Percentiles rank a stretch among this genome's conserved stretches.
These are phyloP conservation scores for Hyperoplus immaculatus DNA, from an alignment of 2,797 vertebrate species.

Conservation along the genomic window DNA sequence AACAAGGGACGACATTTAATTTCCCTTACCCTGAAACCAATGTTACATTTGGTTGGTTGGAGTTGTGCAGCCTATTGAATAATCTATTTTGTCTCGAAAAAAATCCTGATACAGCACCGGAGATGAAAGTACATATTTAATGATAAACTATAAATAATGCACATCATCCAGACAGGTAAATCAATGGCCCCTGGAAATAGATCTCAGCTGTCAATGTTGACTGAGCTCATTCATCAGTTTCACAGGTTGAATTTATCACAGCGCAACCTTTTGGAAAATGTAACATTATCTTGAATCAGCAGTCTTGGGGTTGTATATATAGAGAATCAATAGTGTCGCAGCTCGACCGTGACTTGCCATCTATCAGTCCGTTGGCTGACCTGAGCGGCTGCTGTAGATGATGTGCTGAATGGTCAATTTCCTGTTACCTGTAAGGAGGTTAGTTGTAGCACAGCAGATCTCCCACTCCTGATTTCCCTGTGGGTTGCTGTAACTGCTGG, in stretches of 20 bases:
- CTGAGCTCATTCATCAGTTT: constrained; percentile 52
- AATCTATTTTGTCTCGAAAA: constrained; percentile 39
- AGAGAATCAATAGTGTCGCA: constrained; percentile 76
- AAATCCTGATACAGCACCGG: constrained; percentile 5
- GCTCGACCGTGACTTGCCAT: constrained; percentile 63
- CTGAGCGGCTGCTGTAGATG: constrained; percentile 57
- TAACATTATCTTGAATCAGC: constrained; percentile 77
- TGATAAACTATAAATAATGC: constrained; percentile 36
- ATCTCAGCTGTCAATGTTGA: constrained; percentile 46
- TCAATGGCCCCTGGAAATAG: constrained; percentile 42
- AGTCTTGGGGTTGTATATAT: constrained; percentile 60
- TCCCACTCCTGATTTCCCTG: constrained; percentile 41
- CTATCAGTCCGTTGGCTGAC: constrained; percentile 69
- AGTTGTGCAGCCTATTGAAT: constrained; percentile 9
- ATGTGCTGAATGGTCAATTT: constrained; percentile 79
- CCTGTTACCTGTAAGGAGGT: constrained; percentile 68
- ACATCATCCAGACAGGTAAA: constrained; percentile 45
- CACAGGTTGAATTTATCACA: constrained; percentile 51
- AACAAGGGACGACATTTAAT: constrained; percentile 8
- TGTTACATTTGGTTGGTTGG: not conserved
- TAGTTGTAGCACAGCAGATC: constrained; percentile 17
- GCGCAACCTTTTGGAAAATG: constrained; percentile 56
- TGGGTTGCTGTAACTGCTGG: constrained; percentile 24
- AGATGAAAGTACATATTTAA: constrained; percentile 24
- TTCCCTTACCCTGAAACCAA: not conserved